phyloP scores from a whole-genome alignment of 2,113 vertebrate species.

The Lipotes vexillifer region DNA sequence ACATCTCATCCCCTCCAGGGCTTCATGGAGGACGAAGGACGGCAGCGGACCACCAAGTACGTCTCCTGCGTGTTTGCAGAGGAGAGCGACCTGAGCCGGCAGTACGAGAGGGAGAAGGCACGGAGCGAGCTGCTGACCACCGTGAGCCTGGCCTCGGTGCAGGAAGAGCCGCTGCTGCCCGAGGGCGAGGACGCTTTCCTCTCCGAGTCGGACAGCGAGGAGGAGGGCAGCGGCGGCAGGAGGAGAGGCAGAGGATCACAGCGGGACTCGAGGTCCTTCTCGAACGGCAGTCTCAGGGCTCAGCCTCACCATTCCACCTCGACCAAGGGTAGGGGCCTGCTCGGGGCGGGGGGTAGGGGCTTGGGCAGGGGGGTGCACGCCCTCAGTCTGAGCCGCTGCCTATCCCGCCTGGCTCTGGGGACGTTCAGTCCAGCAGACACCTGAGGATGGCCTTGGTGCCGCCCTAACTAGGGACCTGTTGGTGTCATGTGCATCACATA shows the following conservation, averaged over 20 bases:
- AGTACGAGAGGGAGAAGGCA: slow-evolving; percentile 91
- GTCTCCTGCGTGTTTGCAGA: slow-evolving; percentile 90
- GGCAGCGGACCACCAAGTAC: slow-evolving; percentile 95
- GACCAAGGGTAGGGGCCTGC: slow-evolving; percentile 72
- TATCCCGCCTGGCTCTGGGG: background rate
- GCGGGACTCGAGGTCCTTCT: background rate
- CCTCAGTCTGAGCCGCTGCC: background rate
- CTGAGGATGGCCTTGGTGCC: fast-evolving
- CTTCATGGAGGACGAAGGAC: slow-evolving; percentile 96
- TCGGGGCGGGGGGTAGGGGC: background rate
- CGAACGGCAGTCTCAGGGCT: background rate
- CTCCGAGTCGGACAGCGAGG: slow-evolving; percentile 71
- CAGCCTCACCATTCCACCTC: slow-evolving; percentile 61
- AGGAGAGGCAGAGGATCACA: slow-evolving; percentile 55
- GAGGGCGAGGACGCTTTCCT: slow-evolving; percentile 67
- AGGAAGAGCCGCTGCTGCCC: slow-evolving; percentile 67
- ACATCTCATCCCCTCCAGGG: slow-evolving; percentile 78
- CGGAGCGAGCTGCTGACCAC: slow-evolving; percentile 87
- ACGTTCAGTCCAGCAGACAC: fast-evolving
- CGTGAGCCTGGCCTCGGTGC: slow-evolving; percentile 72
- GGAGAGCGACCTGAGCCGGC: slow-evolving; percentile 88
- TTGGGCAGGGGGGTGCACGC: fast-evolving
- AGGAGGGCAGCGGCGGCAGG: slow-evolving; percentile 44
- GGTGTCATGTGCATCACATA: background rate
- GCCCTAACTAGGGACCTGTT: fast-evolving